Percentiles rank a stretch among this genome's conserved stretches.
phyloP scores from a whole-genome alignment of 2,113 vertebrate genomes.

The Jacana jacana region DNA sequence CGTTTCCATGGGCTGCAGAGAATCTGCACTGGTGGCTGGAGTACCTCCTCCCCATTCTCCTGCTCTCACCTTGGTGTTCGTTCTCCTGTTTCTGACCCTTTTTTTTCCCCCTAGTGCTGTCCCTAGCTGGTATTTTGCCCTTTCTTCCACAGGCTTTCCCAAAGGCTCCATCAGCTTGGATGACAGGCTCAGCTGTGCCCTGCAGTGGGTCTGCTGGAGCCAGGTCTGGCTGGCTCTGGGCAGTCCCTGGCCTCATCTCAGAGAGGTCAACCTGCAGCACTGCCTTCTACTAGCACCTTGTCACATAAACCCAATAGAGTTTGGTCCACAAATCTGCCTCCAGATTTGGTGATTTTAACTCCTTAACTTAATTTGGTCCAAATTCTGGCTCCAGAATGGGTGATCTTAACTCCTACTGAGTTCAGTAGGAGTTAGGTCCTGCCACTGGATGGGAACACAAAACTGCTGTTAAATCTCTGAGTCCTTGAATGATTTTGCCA shows the following conservation, averaged over 20 bases:
- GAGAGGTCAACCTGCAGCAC: background rate
- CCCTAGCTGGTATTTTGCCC: background rate
- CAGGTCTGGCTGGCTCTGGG: background rate
- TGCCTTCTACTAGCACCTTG: background rate
- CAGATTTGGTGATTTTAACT: background rate
- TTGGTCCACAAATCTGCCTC: background rate
- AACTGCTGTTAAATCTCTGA: background rate
- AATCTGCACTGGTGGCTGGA: background rate
- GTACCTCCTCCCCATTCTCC: background rate
- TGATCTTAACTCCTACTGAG: background rate
- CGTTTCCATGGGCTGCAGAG: background rate
- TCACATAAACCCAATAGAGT: background rate
- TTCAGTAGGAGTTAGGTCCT: background rate
- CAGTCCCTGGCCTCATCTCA: background rate
- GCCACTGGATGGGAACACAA: background rate
- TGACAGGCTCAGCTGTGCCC: background rate
- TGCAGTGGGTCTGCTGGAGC: background rate
- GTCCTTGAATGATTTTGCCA: background rate
- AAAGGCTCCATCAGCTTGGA: background rate
- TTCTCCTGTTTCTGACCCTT: background rate
- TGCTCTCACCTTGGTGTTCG: background rate
- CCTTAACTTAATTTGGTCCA: background rate
- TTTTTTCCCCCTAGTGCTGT: background rate
- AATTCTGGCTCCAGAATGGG: background rate
- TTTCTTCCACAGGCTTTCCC: background rate